Percentiles rank a stretch among this genome's conserved stretches.
Conservation (phyloP, 1,140 invertebrate species). For the Thalassaphorura encarpata region DNA sequence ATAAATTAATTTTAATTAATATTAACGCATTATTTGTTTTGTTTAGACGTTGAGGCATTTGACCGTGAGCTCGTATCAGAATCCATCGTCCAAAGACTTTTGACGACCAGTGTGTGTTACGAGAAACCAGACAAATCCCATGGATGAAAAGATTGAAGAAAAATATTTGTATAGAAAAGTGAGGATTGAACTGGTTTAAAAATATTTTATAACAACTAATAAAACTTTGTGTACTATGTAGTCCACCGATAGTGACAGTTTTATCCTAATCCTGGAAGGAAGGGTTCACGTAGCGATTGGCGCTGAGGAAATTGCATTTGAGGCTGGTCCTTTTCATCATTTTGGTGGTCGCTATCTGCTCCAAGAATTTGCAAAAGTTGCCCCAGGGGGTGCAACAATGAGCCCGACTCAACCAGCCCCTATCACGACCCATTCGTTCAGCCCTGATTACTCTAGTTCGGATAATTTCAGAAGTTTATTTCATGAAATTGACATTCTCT, state of each 20-base stretch:
- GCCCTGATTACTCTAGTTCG: constrained; percentile 11
- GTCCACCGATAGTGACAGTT: constrained; percentile 41
- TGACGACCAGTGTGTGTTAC: constrained; percentile 9
- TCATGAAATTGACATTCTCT: constrained; percentile 10
- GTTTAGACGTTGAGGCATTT: constrained; percentile 18
- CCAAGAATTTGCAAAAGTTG: background rate
- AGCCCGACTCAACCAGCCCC: background rate
- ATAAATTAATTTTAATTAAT: background rate
- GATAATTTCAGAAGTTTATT: constrained; percentile 20
- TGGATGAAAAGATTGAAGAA: too few species aligned
- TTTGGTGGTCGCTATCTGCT: constrained; percentile 41
- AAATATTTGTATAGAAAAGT: too few species aligned
- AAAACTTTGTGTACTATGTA: constrained; percentile 15
- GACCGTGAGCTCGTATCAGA: constrained; percentile 12
- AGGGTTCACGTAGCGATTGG: constrained; percentile 40
- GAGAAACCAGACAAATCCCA: background rate
- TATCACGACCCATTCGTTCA: constrained; percentile 1
- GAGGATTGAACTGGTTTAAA: too few species aligned
- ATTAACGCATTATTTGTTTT: background rate
- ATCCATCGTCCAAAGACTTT: constrained; percentile 18
- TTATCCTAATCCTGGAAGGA: constrained; percentile 46
- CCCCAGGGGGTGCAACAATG: background rate
- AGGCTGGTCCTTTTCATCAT: constrained; percentile 49
- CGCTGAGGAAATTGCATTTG: constrained; percentile 43
- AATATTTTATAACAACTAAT: too few species aligned